Evolutionary conservation across 2,113 vertebrate genomes (phyloP).

Genomic region (Neogale vison): DNA sequence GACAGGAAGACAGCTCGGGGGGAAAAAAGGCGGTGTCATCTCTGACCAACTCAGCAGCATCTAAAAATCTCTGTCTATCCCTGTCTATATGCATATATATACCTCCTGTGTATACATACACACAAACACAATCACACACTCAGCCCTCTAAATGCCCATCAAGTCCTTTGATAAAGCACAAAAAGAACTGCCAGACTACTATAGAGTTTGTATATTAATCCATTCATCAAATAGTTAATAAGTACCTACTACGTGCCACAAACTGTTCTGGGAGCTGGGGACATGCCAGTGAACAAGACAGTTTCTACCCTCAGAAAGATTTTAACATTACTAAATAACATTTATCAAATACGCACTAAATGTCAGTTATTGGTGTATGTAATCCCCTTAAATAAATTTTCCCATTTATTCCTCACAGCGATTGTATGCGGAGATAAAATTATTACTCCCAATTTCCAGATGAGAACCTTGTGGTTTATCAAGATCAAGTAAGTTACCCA

Average conservation of each 20-base stretch:
- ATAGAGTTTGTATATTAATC: not conserved
- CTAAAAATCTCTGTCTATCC: not conserved
- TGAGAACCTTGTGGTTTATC: not conserved
- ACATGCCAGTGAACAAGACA: not conserved
- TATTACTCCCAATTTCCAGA: not conserved
- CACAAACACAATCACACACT: not conserved
- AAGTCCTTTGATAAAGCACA: not conserved
- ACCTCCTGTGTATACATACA: not conserved
- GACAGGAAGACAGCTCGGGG: not conserved
- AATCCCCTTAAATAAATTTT: not conserved
- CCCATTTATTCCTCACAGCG: not conserved
- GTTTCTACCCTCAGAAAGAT: not conserved
- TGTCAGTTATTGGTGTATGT: not conserved
- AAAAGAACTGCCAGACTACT: not conserved
- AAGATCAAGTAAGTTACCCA: conserved; percentile 14
- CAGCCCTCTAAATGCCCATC: not conserved
- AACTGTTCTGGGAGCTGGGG: not conserved
- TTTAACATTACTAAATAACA: not conserved
- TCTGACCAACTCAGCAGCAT: not conserved
- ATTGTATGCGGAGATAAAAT: not conserved
- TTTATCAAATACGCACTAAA: not conserved
- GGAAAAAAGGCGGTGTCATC: not conserved
- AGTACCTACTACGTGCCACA: not conserved
- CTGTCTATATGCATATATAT: not conserved
- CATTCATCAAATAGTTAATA: not conserved